A percentile compares a stretch with the other conserved stretches of the same genome.
Evolutionary conservation across 2,113 vertebrate genomes (phyloP).

Genomic region (Sinocyclocheilus maitianheensis): DNA sequence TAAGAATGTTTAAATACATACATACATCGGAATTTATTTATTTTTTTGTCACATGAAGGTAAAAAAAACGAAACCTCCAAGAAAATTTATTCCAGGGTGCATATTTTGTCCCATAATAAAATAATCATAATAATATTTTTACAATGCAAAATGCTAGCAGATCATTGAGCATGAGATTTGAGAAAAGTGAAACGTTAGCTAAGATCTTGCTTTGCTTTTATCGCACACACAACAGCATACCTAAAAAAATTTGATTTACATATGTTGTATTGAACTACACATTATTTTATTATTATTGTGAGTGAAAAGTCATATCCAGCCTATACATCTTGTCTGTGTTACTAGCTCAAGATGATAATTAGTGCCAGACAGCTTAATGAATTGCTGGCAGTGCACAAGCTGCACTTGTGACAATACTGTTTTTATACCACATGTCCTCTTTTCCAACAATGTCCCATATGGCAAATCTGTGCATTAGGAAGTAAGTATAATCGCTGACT

Average conservation of each 20-base stretch:
- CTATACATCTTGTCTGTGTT: not conserved
- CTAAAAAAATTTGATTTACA: not conserved
- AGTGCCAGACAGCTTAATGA: slow-evolving; percentile 28
- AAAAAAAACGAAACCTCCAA: not conserved
- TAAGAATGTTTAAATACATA: too few relatives aligned
- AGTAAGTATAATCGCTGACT: not conserved
- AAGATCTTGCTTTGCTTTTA: not conserved
- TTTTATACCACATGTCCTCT: not conserved
- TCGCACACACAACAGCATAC: not conserved
- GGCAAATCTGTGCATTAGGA: slow-evolving; percentile 29
- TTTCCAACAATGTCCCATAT: slow-evolving; percentile 3
- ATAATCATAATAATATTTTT: not conserved
- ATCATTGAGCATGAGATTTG: not conserved
- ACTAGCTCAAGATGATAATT: slow-evolving; percentile 16
- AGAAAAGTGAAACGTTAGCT: not conserved
- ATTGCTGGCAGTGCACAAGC: slow-evolving; percentile 9
- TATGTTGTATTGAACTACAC: not conserved
- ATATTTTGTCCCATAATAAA: not conserved
- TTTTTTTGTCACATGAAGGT: too few relatives aligned
- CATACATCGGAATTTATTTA: too few relatives aligned
- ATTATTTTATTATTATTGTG: slow-evolving; percentile 1
- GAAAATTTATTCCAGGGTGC: not conserved
- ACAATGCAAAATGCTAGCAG: not conserved
- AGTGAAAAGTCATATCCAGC: slow-evolving; percentile 23
- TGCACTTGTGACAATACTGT: not conserved